These are phyloP conservation scores for Perca schrenkii DNA, from an alignment of 2,113 vertebrate species.

Conservation along the genomic window DNA sequence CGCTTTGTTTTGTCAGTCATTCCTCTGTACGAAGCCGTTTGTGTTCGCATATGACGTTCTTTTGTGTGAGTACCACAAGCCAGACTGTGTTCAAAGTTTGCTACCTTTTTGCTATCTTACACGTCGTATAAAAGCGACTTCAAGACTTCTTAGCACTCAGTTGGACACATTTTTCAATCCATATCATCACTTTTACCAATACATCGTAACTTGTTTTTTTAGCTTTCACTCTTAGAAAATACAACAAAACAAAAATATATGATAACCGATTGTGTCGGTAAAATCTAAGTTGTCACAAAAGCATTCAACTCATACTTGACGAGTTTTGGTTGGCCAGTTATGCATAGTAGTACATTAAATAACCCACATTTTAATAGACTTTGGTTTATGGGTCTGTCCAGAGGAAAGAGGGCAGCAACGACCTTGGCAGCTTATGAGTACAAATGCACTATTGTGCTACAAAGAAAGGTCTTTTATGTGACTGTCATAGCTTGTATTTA, in stretches of 20 bases:
- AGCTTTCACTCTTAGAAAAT: too few species aligned
- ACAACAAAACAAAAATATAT: too few species aligned
- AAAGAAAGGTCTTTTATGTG: background rate
- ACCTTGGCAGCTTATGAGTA: conserved; percentile 4
- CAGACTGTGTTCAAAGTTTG: background rate
- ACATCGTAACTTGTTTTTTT: background rate
- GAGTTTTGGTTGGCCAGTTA: rapidly evolving
- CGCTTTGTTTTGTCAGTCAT: conserved; percentile 29
- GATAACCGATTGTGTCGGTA: background rate
- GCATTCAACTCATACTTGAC: background rate
- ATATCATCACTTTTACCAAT: rapidly evolving
- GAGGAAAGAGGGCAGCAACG: background rate
- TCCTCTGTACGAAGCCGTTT: background rate
- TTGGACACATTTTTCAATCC: background rate
- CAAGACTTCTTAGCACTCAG: rapidly evolving
- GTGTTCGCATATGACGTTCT: background rate
- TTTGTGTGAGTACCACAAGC: background rate
- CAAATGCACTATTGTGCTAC: background rate
- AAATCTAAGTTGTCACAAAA: background rate
- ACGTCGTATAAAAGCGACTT: background rate
- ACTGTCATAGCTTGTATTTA: background rate
- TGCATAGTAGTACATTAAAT: rapidly evolving
- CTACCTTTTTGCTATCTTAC: rapidly evolving
- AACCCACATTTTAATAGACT: background rate
- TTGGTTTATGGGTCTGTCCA: background rate